A percentile compares a stretch with the other conserved stretches of the same genome.
Evolutionary conservation across 2,113 vertebrate species (phyloP).

Genomic region (Polyodon spathula): DNA sequence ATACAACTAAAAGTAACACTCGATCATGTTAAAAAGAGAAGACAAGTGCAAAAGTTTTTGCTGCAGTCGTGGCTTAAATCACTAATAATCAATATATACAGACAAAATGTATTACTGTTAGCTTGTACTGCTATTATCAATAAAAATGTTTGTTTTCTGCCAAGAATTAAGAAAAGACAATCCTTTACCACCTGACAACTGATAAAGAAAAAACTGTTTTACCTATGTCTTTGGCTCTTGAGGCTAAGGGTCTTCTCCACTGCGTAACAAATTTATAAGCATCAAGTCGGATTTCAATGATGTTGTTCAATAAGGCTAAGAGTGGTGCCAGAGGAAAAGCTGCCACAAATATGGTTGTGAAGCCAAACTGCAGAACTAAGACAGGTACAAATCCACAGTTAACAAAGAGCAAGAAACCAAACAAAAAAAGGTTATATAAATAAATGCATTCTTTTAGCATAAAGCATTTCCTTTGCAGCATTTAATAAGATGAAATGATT

Average conservation of each 20-base stretch:
- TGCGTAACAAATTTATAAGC: slow-evolving; percentile 96
- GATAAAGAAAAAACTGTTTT: slow-evolving; percentile 20
- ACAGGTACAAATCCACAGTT: slow-evolving; percentile 11
- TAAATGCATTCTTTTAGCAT: no score
- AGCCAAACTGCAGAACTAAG: slow-evolving; percentile 89
- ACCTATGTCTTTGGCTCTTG: slow-evolving; percentile 93
- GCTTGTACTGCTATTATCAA: no score
- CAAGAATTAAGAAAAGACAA: no score
- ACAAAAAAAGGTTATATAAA: neutral
- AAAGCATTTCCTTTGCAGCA: no score
- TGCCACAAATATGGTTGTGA: slow-evolving; percentile 94
- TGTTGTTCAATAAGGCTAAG: slow-evolving; percentile 87
- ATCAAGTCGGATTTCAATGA: slow-evolving; percentile 92
- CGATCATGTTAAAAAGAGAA: no score
- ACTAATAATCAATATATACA: neutral
- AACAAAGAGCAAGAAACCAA: neutral
- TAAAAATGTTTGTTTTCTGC: no score
- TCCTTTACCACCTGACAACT: no score
- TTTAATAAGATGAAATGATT: no score
- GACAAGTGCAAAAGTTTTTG: slow-evolving; percentile 24
- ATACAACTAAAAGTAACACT: no score
- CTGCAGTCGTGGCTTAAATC: neutral
- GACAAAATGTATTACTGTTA: no score
- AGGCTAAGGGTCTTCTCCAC: slow-evolving; percentile 84
- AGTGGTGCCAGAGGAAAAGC: slow-evolving; percentile 91